Conservation (phyloP, 1,140 invertebrate genomes). For the Lamellibrachia luymesi region DNA sequence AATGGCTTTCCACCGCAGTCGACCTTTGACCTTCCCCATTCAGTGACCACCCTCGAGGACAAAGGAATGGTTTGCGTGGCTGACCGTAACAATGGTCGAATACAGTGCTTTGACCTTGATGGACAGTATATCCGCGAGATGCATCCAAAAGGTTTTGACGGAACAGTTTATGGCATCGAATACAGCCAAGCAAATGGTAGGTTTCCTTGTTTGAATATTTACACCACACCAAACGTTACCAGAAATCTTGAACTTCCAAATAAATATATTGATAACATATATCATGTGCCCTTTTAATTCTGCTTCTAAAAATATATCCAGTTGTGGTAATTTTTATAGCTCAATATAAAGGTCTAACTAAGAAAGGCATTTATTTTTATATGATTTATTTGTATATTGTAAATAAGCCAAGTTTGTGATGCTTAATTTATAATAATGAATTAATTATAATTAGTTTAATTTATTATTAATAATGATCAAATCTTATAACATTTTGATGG, state of each 20-base stretch:
- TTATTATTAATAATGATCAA: too few species aligned
- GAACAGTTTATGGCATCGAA: conserved; percentile 55
- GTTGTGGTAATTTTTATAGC: too few species aligned
- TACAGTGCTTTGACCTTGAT: conserved; percentile 59
- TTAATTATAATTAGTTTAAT: too few species aligned
- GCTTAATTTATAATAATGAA: too few species aligned
- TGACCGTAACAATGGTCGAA: conserved; percentile 86
- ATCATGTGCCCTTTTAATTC: background rate
- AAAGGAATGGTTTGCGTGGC: conserved; percentile 84
- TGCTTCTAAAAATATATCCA: too few species aligned
- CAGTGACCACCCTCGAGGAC: conserved; percentile 78
- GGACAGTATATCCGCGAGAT: conserved; percentile 48
- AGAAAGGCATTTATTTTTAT: too few species aligned
- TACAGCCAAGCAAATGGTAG: conserved; percentile 37
- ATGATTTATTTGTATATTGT: too few species aligned
- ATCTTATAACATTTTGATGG: too few species aligned
- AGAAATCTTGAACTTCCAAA: background rate
- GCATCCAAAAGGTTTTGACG: conserved; percentile 46
- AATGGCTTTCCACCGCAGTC: conserved; percentile 32
- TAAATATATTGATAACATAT: conserved; percentile 16
- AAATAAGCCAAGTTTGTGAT: too few species aligned
- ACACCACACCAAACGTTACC: background rate
- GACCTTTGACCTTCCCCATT: conserved; percentile 75
- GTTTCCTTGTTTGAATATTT: background rate
- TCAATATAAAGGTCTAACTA: too few species aligned